phyloP scores from a whole-genome alignment of 1,140 invertebrate species.

The Neodiprion virginianus region DNA sequence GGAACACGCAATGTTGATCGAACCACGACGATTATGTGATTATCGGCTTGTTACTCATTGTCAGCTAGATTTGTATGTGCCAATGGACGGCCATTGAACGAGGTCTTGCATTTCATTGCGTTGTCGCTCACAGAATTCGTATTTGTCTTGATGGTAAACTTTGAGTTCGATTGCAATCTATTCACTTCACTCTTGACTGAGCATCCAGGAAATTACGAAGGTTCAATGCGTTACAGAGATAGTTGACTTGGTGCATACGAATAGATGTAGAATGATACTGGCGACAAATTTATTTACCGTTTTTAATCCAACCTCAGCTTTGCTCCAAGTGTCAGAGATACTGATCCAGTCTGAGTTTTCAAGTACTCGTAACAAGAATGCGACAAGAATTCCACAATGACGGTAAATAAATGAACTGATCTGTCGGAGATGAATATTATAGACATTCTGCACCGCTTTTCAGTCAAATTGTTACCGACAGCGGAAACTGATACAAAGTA shows the following conservation, averaged over 20 bases:
- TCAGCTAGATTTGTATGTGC: background rate
- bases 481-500: too few relatives aligned
- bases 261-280: slow-evolving; percentile 46
- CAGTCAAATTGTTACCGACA: too few relatives aligned
- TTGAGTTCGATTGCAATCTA: background rate
- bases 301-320: slow-evolving; percentile 31
- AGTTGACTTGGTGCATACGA: slow-evolving; percentile 5
- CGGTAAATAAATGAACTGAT: too few relatives aligned
- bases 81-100: background rate
- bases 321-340: background rate
- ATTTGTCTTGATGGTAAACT: background rate
- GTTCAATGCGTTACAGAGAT: background rate
- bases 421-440: too few relatives aligned
- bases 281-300: slow-evolving; percentile 57
- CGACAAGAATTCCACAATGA: background rate
- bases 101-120: background rate
- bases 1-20: background rate
- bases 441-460: too few relatives aligned
- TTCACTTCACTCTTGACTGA: background rate
- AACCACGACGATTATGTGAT: background rate
- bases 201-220: background rate
- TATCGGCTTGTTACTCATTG: background rate
- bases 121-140: background rate
- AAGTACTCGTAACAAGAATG: background rate
- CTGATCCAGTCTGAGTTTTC: background rate